phyloP scores from a whole-genome alignment of 2,888 invertebrate genomes.

The Sminthurides aquaticus region DNA sequence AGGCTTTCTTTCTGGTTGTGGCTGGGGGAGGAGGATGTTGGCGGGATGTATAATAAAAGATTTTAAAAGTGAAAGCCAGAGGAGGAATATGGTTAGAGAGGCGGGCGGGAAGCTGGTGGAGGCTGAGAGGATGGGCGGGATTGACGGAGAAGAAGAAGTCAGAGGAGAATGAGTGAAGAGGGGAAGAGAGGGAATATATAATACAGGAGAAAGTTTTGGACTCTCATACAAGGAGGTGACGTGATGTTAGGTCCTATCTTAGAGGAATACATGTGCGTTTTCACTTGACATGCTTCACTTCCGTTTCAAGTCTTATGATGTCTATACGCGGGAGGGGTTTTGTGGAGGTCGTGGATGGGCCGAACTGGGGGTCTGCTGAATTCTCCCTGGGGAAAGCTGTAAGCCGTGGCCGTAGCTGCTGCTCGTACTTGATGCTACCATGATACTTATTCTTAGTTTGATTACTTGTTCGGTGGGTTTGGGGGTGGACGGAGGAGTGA shows the following conservation, averaged over 20 bases:
- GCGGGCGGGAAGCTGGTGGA: background rate
- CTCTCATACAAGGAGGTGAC: background rate
- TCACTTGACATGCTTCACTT: background rate
- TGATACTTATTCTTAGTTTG: too few species aligned
- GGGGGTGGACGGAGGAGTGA: too few species aligned
- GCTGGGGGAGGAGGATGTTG: too few species aligned
- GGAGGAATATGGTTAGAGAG: background rate
- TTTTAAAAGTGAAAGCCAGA: background rate
- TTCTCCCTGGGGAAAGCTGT: too few species aligned
- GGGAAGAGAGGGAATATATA: background rate
- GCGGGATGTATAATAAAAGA: background rate
- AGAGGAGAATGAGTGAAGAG: background rate
- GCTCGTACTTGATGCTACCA: too few species aligned
- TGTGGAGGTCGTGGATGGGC: too few species aligned
- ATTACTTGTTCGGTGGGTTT: too few species aligned
- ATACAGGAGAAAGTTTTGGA: background rate
- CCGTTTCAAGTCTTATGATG: background rate
- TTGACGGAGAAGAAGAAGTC: background rate
- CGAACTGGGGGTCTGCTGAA: too few species aligned
- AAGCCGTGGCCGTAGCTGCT: too few species aligned
- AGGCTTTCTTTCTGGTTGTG: too few species aligned
- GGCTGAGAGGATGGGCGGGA: background rate
- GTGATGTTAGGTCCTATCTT: background rate
- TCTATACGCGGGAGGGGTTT: too few species aligned
- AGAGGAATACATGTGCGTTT: background rate